Conservation (phyloP, 2,888 invertebrate species). For the Yponomeuta cagnagella region DNA sequence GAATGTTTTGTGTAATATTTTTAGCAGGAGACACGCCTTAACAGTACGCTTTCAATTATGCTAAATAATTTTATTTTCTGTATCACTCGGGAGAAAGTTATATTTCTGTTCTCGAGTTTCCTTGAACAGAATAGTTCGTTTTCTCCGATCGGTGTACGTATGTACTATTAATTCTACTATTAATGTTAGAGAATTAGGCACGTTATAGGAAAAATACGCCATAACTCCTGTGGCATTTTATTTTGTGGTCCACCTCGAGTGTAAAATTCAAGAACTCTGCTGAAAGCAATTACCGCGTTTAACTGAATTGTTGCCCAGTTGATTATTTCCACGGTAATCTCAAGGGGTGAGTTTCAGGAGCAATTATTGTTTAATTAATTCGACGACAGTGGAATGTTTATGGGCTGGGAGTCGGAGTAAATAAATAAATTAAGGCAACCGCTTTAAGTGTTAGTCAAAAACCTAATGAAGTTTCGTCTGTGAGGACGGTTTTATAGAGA, state of each 20-base stretch:
- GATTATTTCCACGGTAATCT: slow-evolving; percentile 6
- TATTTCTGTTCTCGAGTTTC: too few relatives aligned
- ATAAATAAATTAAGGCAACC: neutral
- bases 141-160: too few relatives aligned
- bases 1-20: too few relatives aligned
- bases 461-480: neutral
- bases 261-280: slow-evolving; percentile 11
- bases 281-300: slow-evolving; percentile 10
- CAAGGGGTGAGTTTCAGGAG: neutral
- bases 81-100: too few relatives aligned
- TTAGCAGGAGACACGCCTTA: too few relatives aligned
- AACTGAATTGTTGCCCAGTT: slow-evolving; percentile 9
- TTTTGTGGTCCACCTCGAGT: neutral
- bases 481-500: neutral
- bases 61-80: too few relatives aligned
- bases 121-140: too few relatives aligned
- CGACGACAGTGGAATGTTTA: slow-evolving; percentile 1
- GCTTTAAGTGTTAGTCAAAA: neutral
- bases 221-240: neutral
- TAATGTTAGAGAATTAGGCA: too few relatives aligned
- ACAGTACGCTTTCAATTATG: too few relatives aligned
- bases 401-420: neutral
- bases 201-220: neutral
- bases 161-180: too few relatives aligned
- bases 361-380: slow-evolving; percentile 2